Evolutionary conservation across 2,113 vertebrate species (phyloP), one percentile per base, ranked within the genome.

Genomic region (Scophthalmus maximus): DNA sequence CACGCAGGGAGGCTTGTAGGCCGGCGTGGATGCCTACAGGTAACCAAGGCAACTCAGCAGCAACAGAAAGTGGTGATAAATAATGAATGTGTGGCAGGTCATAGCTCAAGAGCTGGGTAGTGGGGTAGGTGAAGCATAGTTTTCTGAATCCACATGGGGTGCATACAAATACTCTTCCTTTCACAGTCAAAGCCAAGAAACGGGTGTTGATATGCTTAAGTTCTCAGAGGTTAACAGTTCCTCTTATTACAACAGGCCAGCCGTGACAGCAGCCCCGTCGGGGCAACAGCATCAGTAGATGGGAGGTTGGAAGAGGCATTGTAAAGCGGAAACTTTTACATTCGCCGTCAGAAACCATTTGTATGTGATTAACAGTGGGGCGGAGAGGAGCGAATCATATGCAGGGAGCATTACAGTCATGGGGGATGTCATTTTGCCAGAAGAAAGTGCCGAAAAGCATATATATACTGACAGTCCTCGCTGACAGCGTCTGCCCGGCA

Each of bases 51-150:
- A 84, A 81, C 73, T 49, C 49, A 50, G 68, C 56, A 42, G 64
- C 34, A 82, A 72, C 63, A 59, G 64, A 57, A 68, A 67, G 57
- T 44, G 18, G 42, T 82, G 63, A 88, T 90, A 86, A 88, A 92
- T 89, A 92, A 88, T 79, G 78, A 71, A 85, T 88, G 79, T 70
- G 76, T 58, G 84, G 78, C 69, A 85, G 86, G 79, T 88, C 82
- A 80, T 62, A 88, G 68, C 83, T 86, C 75, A 76, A 73, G 68
- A 84, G 70, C 22, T 40, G 61, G 49, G n/a, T 29, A 59, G 3
- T 55, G 34, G 59, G 34, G 69, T n/a, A n/a, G 81, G 68, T 78
- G 82, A 68, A 49, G 51, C 36, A 55, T 26, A 42, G 42, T 49
- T 79, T n/a, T 79, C 49, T 67, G 55, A 78, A 42, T 71, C 62